These are phyloP conservation scores for Athene cunicularia DNA, from an alignment of 2,113 vertebrate species.

Conservation along the genomic window DNA sequence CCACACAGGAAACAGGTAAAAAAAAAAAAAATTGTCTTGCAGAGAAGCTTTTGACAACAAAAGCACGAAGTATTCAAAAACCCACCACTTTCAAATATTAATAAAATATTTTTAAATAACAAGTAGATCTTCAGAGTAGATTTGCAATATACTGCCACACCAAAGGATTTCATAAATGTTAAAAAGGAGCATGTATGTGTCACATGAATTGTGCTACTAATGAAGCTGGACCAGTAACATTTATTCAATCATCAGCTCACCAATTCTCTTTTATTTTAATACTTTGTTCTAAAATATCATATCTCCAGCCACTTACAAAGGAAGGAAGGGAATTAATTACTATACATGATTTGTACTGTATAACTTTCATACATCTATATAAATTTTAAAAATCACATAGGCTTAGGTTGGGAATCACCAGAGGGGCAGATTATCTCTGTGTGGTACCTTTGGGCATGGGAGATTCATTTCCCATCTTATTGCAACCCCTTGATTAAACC, in stretches of 20 bases:
- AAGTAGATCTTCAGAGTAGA: background rate
- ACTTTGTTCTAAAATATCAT: background rate
- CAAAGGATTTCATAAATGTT: background rate
- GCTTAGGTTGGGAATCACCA: background rate
- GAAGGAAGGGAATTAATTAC: background rate
- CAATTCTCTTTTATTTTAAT: background rate
- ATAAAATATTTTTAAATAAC: background rate
- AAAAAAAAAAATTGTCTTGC: background rate
- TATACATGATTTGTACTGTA: background rate
- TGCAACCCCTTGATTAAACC: background rate
- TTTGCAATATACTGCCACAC: background rate
- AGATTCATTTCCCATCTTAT: background rate
- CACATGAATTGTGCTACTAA: background rate
- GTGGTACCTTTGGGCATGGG: background rate
- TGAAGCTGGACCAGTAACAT: background rate
- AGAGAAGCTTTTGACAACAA: background rate
- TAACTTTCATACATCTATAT: background rate
- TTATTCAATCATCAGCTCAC: background rate
- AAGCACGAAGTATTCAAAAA: background rate
- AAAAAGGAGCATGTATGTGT: background rate
- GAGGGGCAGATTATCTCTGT: background rate
- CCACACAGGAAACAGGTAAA: background rate
- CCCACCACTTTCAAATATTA: background rate
- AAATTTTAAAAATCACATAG: background rate
- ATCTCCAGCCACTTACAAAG: background rate